Evolutionary conservation across 2,113 vertebrate genomes (phyloP), one percentile per base, ranked within the genome.

Genomic region (Albula glossodonta): DNA sequence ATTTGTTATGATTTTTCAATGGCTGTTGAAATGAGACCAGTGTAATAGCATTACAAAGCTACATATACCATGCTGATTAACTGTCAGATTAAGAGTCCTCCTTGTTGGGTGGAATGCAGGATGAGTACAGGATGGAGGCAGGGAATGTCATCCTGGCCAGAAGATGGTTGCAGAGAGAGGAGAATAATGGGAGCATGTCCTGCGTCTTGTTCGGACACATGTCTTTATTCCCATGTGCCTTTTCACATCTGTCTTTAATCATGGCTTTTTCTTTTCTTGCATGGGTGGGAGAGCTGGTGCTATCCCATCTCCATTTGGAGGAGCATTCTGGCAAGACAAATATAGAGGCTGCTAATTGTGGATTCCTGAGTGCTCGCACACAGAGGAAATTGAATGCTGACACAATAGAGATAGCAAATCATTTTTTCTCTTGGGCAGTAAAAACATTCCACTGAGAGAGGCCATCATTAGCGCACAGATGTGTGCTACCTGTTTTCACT

Each of bases 141-240:
- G 17, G 9, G 12, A 15, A 12, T 66, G 17, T 74, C 22, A 25
- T 74, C 31, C 22, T 25, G 66, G 19, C 9, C 2, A 31, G 25
- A 31, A 74, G 11, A 22, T 9, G 22, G n/a, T 5, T 25, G 70
- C n/a, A 31, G n/a, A 74, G 19, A 74, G 22, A 0, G 31, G n/a
- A 31, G n/a, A 74, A 74, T 74, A 74, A 74, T 31, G 70, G 31
- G 70, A n/a, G 70, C 31, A n/a, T 74, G n/a, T 31, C 19, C 31
- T 74, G 22, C 70, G n/a, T 74, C 70, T 74, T 74, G 70, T 74
- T 31, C 70, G 70, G n/a, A 74, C 70, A 31, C 70, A 74, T 74
- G 70, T 31, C 9, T 74, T 31, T 31, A 74, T 74, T 74, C 70
- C 10, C n/a, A 74, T 25, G n/a, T 31, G 22, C 2, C 70, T 74